Evolutionary conservation across 2,888 invertebrate species (phyloP).

Genomic region (Odontocerum albicorne): DNA sequence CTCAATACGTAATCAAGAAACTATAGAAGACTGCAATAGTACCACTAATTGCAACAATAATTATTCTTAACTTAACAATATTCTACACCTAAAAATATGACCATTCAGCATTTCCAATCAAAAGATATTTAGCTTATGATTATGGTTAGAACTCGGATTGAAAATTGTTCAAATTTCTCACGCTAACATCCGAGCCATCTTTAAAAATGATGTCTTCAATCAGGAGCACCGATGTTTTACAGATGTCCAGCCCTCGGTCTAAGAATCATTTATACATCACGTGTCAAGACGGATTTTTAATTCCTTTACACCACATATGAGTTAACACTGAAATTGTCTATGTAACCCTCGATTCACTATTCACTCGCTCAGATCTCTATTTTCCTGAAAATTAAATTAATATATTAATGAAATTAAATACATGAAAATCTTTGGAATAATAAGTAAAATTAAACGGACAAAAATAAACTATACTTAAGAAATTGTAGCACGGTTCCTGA

Average conservation of each 20-base stretch:
- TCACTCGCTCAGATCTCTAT: slow-evolving; percentile 45
- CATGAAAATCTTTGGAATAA: too few species aligned
- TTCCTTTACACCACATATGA: slow-evolving; percentile 33
- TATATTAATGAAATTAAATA: too few species aligned
- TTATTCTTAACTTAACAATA: slow-evolving; percentile 9
- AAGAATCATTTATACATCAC: slow-evolving; percentile 25
- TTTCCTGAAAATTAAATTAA: slow-evolving; percentile 49
- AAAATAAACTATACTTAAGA: too few species aligned
- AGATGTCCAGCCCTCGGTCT: slow-evolving; percentile 8
- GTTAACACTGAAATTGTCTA: slow-evolving; percentile 24
- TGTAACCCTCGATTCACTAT: slow-evolving; percentile 47
- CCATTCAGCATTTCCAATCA: slow-evolving; percentile 11
- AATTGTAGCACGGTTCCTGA: too few species aligned
- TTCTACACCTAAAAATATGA: slow-evolving; percentile 23
- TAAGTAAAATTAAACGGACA: too few species aligned
- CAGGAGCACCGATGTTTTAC: slow-evolving; percentile 8
- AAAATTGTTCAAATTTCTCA: slow-evolving; percentile 5
- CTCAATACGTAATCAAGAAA: slow-evolving; percentile 4
- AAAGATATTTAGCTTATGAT: slow-evolving; percentile 18
- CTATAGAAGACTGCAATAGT: slow-evolving; percentile 19
- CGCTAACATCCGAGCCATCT: not conserved
- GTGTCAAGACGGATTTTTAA: slow-evolving; percentile 23
- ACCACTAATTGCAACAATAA: slow-evolving; percentile 18
- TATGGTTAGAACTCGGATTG: slow-evolving; percentile 21
- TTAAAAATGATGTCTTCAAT: not conserved